Evolutionary conservation across 2,113 vertebrate species (phyloP), one percentile per base, ranked within the genome.

Genomic region (Calidris pygmaea): DNA sequence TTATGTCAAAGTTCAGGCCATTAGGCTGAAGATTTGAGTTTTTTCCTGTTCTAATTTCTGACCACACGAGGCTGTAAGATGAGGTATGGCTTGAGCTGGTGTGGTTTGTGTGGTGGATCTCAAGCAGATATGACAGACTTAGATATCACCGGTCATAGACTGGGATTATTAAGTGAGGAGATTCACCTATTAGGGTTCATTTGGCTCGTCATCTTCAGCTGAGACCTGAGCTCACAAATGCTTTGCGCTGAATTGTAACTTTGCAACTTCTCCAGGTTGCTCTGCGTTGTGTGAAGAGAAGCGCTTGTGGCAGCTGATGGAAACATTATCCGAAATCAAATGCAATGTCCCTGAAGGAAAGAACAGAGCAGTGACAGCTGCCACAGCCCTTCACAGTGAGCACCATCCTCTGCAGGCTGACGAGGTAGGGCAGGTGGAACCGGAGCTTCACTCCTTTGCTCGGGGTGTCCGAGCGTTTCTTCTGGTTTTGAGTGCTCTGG

Each of bases 251-350:
- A 89, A 76, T 19, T 66, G 48, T 70, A 68, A 76, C 74, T 75
- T 89, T 43, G 72, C 55, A 72, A 39, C n/a, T 93, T 89, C 70
- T 77, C 34, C 29, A 76, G 63, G 41, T 82, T 93, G 65, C 56
- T 89, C 2, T 84, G 52, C 48, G 2, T 24, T 48, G 35, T 53
- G 39, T 95, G 91, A 97, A 93, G 85, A 76, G 71, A 95, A 95
- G 55, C 12, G 76, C n/a, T 77, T 93, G 67, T 97, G 95, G 95
- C 95, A 96, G 95, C 71, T 93, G 95, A 93, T 96, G 58, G 85
- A 89, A 90, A 23, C 47, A 67, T 90, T 91, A 86, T 74, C 78
- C 2, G 3, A 95, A 93, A 82, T 88, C 78, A 93, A 91, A 73
- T 52, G 53, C 78, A 80, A 47, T 85, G 74, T 72, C 62, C 91